Percentiles rank a stretch among this genome's conserved stretches.
These are phyloP conservation scores for Drosophila kuntzei DNA, from an alignment of 2,888 invertebrate species.

Conservation along the genomic window DNA sequence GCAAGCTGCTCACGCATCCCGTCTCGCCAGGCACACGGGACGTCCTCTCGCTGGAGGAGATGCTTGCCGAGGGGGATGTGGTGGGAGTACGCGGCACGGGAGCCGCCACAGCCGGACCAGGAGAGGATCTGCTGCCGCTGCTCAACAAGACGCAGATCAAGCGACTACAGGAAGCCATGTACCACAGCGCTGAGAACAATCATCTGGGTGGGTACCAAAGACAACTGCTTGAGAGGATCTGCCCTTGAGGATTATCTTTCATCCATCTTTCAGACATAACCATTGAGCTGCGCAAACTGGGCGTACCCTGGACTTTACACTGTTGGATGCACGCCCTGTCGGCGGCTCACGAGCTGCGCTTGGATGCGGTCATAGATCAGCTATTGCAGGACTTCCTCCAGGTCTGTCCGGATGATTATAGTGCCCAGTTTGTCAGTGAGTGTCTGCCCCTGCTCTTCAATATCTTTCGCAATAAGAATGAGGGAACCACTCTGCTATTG, in stretches of 20 bases:
- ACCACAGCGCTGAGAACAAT: slow-evolving; percentile 96
- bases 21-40: slow-evolving; percentile 89
- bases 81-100: slow-evolving; percentile 63
- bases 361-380: slow-evolving; percentile 95
- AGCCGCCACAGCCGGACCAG: slow-evolving; percentile 71
- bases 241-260: not conserved
- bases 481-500: slow-evolving; percentile 93
- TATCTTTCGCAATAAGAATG: slow-evolving; percentile 96
- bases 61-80: slow-evolving; percentile 92
- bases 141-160: slow-evolving; percentile 93
- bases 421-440: slow-evolving; percentile 95
- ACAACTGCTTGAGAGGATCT: not conserved
- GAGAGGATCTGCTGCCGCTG: slow-evolving; percentile 82
- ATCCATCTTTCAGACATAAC: slow-evolving; percentile 89
- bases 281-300: slow-evolving; percentile 93
- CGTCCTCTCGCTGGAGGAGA: slow-evolving; percentile 94
- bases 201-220: slow-evolving; percentile 88
- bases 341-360: slow-evolving; percentile 93
- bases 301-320: slow-evolving; percentile 96
- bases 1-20: slow-evolving; percentile 91
- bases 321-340: slow-evolving; percentile 96
- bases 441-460: slow-evolving; percentile 95
- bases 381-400: slow-evolving; percentile 95
- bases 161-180: slow-evolving; percentile 96
- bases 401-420: slow-evolving; percentile 95